Conservation (phyloP, 2,113 vertebrate species). For the Heloderma charlesbogerti region DNA sequence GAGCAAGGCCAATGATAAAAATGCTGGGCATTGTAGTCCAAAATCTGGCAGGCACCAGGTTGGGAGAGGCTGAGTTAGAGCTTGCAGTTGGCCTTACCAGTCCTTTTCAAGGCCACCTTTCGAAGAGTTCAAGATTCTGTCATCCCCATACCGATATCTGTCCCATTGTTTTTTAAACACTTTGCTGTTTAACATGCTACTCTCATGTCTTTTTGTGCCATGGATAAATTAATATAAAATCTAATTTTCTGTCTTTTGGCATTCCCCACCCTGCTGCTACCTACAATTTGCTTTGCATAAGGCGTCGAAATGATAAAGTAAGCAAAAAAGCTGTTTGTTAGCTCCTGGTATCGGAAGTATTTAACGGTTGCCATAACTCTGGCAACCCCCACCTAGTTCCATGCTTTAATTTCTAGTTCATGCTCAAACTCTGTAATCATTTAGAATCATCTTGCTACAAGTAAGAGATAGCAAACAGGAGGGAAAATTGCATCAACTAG, state of each 20-base stretch:
- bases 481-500: constrained; percentile 44
- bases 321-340: neutral
- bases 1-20: no score
- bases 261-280: neutral
- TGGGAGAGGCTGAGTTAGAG: neutral
- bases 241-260: neutral
- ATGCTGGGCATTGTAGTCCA: no score
- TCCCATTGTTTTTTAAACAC: neutral
- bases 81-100: neutral
- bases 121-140: neutral
- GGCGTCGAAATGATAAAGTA: neutral
- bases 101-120: neutral
- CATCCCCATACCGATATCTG: neutral
- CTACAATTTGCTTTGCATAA: neutral
- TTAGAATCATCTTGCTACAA: constrained; percentile 53
- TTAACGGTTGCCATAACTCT: neutral
- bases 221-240: neutral
- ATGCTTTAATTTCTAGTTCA: constrained; percentile 17
- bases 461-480: constrained; percentile 54
- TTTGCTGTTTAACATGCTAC: neutral
- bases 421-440: constrained; percentile 30
- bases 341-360: neutral
- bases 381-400: constrained; percentile 6
- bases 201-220: neutral
- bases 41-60: no score